Percentiles rank a stretch among this genome's conserved stretches.
Conservation (phyloP, 2,113 vertebrate species). For the Rana temporaria region DNA sequence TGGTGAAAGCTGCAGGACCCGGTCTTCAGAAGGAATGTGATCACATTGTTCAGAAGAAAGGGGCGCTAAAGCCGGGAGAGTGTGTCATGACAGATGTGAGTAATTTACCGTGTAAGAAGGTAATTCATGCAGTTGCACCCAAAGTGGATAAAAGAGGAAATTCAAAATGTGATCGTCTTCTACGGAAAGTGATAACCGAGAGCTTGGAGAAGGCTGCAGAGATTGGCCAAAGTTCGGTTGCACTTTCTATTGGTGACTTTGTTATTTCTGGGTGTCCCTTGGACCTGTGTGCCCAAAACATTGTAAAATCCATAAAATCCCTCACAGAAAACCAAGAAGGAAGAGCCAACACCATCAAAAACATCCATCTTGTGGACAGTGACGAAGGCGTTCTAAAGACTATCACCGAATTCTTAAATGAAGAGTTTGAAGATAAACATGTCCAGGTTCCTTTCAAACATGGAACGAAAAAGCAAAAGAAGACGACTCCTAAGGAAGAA, state of each 20-base stretch:
- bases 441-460: background rate
- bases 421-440: slow-evolving; percentile 59
- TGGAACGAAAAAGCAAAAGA: background rate
- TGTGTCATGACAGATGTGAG: slow-evolving; percentile 69
- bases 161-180: background rate
- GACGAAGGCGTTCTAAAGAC: slow-evolving; percentile 61
- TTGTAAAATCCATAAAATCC: slow-evolving; percentile 76
- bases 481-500: background rate
- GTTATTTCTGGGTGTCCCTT: slow-evolving; percentile 72
- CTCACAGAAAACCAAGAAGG: slow-evolving; percentile 63
- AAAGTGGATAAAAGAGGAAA: slow-evolving; percentile 51
- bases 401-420: slow-evolving; percentile 67
- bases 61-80: slow-evolving; percentile 62
- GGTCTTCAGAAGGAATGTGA: slow-evolving; percentile 62
- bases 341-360: slow-evolving; percentile 55
- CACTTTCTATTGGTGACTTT: slow-evolving; percentile 78
- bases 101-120: slow-evolving; percentile 70
- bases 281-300: slow-evolving; percentile 65
- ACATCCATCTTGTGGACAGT: slow-evolving; percentile 77
- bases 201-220: slow-evolving; percentile 74
- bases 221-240: slow-evolving; percentile 69
- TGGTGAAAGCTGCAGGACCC: slow-evolving; percentile 75
- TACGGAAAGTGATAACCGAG: slow-evolving; percentile 70
- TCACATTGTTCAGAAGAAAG: slow-evolving; percentile 55
- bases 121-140: slow-evolving; percentile 83